Base-by-base conservation (phyloP, 2,113 vertebrate genomes). In the Heliornis fulica region DNA sequence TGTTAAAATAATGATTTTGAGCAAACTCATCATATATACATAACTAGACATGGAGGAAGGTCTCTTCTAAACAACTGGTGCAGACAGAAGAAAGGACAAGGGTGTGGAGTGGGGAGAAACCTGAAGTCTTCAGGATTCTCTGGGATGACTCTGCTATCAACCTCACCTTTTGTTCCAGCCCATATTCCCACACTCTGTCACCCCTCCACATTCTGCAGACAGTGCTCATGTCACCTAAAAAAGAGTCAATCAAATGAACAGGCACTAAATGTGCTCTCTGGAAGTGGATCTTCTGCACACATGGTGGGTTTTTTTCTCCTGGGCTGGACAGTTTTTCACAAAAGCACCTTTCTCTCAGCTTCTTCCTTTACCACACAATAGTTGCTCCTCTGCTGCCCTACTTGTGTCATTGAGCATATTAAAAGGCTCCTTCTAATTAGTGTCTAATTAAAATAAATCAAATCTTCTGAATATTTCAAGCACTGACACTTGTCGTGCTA, bases 361-460 rank as follows among this genome's bases (percentile, higher is more conserved):
- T 23, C 74, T 93, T 57, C 66, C 41, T 83, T 93, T 53, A 29
- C 32, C 59, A 70, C 50, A 34, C 46, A 63, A 23, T 31, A 54
- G 32, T 10, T 77, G 56, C 53, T 74, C 29, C 68, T 80, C 64
- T 28, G 34, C 36, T 93, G 71, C 38, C 80, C 86, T 88, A 63
- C 25, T 88, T 95, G 46, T 95, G 81, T 79, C 93, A 96, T 56
- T 95, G 80, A 90, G 50, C 4, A 20, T 74, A 63, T 36, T 83
- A 87, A 92, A 92, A 64, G 45, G 38, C 31, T 77, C 46, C 38
- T 1, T 7, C 50, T 94, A 94, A 85, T 93, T 81, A 84, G 60
- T 18, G n/a, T 53, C 61, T 38, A 93, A 89, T 90, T 88, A 74
- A 94, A 97, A 90, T 65, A 87, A 90, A 79, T 79, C n/a, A 74